A percentile compares a stretch with the other conserved stretches of the same genome.
These are phyloP conservation scores for Anhinga rufa DNA, from an alignment of 2,113 vertebrate species.

Conservation along the genomic window DNA sequence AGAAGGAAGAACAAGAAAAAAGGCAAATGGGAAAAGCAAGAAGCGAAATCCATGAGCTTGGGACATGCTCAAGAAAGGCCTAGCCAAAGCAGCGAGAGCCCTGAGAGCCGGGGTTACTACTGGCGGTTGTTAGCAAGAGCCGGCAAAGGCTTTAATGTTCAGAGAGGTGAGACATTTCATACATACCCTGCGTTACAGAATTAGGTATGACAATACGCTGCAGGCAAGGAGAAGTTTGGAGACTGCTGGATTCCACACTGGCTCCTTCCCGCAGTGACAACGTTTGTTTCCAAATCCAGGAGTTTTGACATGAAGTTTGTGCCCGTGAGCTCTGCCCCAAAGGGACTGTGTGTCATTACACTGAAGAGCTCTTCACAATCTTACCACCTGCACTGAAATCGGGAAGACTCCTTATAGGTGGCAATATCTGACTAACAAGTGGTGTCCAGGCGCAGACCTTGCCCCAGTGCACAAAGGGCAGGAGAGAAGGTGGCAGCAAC, in stretches of 20 bases:
- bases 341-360: not conserved
- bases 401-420: not conserved
- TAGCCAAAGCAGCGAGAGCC: not conserved
- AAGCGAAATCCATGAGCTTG: not conserved
- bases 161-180: not conserved
- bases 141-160: not conserved
- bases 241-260: not conserved
- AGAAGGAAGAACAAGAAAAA: not conserved
- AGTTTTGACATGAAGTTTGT: not conserved
- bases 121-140: not conserved
- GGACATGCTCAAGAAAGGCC: not conserved
- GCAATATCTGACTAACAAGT: not conserved
- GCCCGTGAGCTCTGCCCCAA: slow-evolving; percentile 7
- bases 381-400: not conserved
- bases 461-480: not conserved
- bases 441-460: not conserved
- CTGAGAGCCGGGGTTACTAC: not conserved
- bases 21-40: not conserved
- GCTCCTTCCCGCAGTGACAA: not conserved
- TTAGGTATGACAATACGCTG: not conserved
- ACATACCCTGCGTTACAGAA: not conserved
- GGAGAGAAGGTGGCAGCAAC: not conserved
- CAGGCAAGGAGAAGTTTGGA: slow-evolving; percentile 35
- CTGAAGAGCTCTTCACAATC: not conserved
- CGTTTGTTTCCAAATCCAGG: not conserved